Evolutionary conservation across 2,888 invertebrate species (phyloP).

Genomic region (Diplolepis rosae): DNA sequence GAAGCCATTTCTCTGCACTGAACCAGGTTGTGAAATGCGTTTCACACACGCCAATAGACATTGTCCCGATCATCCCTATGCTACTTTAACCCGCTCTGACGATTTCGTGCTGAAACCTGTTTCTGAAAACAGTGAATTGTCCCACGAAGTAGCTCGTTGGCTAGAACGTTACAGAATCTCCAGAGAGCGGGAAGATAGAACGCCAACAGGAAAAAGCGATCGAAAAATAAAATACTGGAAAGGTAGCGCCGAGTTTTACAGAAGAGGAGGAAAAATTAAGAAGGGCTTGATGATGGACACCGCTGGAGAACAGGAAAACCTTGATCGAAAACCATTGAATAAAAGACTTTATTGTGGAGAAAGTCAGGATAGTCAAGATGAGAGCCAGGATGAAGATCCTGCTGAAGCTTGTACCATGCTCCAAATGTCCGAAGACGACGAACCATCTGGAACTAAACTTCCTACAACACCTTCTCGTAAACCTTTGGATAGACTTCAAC

Average conservation of each 20-base stretch:
- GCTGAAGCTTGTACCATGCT: slow-evolving; percentile 59
- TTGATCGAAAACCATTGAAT: slow-evolving; percentile 62
- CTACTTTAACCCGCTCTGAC: slow-evolving; percentile 75
- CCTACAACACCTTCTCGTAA: slow-evolving; percentile 64
- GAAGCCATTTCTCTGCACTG: slow-evolving; percentile 83
- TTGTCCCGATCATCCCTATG: slow-evolving; percentile 82
- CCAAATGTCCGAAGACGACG: slow-evolving; percentile 70
- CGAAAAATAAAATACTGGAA: slow-evolving; percentile 74
- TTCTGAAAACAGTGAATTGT: slow-evolving; percentile 74
- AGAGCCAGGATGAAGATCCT: slow-evolving; percentile 70
- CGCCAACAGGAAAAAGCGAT: slow-evolving; percentile 71
- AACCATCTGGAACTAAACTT: slow-evolving; percentile 58
- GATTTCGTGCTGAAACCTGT: slow-evolving; percentile 75
- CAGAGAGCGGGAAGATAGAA: slow-evolving; percentile 69
- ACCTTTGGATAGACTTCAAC: slow-evolving; percentile 72
- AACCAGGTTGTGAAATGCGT: slow-evolving; percentile 78
- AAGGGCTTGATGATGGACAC: slow-evolving; percentile 74
- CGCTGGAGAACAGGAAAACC: slow-evolving; percentile 71
- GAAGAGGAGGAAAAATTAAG: slow-evolving; percentile 73
- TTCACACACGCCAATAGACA: slow-evolving; percentile 87
- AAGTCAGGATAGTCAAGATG: slow-evolving; percentile 71
- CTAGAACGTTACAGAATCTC: slow-evolving; percentile 74
- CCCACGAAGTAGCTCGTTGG: slow-evolving; percentile 76
- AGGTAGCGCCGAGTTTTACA: slow-evolving; percentile 71
- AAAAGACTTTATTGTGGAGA: slow-evolving; percentile 66